phyloP scores from a whole-genome alignment of 2,797 vertebrate genomes.

The Parambassis ranga region DNA sequence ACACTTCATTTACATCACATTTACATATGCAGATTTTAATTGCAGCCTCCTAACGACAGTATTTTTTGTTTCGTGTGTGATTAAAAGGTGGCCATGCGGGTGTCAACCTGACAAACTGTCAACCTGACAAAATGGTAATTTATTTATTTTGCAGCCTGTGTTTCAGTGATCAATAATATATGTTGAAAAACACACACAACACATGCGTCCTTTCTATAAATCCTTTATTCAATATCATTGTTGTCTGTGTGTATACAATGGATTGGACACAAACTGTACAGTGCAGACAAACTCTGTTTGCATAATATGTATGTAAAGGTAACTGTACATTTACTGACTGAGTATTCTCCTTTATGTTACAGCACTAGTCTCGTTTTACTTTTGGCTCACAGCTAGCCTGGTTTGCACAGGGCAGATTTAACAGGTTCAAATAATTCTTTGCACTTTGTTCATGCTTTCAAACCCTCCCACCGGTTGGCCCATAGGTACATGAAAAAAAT shows the following conservation, averaged over 20 bases:
- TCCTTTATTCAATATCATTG: slow-evolving; percentile 89
- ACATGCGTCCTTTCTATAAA: slow-evolving; percentile 84
- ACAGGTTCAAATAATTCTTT: not conserved
- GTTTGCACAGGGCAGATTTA: slow-evolving; percentile 58
- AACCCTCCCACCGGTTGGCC: too few species aligned
- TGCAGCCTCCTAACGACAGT: slow-evolving; percentile 61
- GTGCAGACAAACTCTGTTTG: slow-evolving; percentile 90
- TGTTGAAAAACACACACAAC: too few species aligned
- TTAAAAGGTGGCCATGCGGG: slow-evolving; percentile 33
- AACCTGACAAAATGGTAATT: too few species aligned
- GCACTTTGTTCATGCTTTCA: not conserved
- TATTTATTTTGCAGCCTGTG: too few species aligned
- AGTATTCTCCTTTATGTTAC: slow-evolving; percentile 43
- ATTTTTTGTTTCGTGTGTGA: slow-evolving; percentile 62
- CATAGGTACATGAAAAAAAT: too few species aligned
- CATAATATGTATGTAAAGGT: slow-evolving; percentile 91
- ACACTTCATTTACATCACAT: slow-evolving; percentile 63
- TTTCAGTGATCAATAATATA: too few species aligned
- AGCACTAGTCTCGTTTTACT: slow-evolving; percentile 27
- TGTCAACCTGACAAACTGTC: slow-evolving; percentile 34
- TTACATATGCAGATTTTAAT: slow-evolving; percentile 69
- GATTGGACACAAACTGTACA: slow-evolving; percentile 91
- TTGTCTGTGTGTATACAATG: slow-evolving; percentile 90
- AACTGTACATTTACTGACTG: slow-evolving; percentile 80
- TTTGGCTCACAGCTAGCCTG: slow-evolving; percentile 23